These are phyloP conservation scores for Philhelius pedissequus DNA, from an alignment of 2,888 invertebrate species.

Conservation along the genomic window DNA sequence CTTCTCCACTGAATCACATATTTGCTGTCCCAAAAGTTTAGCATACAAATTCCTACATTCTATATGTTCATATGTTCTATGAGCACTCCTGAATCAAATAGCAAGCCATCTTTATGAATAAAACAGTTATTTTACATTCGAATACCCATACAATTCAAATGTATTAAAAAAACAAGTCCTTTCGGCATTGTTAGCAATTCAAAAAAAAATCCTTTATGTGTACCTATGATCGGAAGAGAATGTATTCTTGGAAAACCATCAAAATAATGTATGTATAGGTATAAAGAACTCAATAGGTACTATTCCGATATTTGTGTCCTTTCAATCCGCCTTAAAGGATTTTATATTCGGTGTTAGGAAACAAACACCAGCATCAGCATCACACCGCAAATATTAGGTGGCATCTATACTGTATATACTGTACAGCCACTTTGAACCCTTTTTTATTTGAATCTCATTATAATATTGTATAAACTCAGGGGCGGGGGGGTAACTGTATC, in stretches of 20 bases:
- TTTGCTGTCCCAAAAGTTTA: neutral
- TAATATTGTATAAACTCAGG: slow-evolving; percentile 36
- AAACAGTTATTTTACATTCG: neutral
- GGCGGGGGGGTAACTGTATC: slow-evolving; percentile 56
- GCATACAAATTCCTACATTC: neutral
- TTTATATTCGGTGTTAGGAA: slow-evolving; percentile 58
- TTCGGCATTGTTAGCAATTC: neutral
- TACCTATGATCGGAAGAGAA: neutral
- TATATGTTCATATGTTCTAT: neutral
- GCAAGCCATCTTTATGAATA: neutral
- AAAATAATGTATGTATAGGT: slow-evolving; percentile 42
- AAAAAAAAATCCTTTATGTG: neutral
- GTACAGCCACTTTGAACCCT: slow-evolving; percentile 61
- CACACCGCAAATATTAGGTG: slow-evolving; percentile 43
- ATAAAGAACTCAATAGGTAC: slow-evolving; percentile 32
- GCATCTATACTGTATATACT: too few relatives aligned
- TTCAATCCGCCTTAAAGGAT: slow-evolving; percentile 63
- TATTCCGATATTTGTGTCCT: slow-evolving; percentile 43
- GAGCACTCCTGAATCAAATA: neutral
- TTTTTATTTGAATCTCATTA: slow-evolving; percentile 68
- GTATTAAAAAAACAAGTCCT: neutral
- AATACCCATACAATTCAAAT: neutral
- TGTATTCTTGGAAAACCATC: slow-evolving; percentile 2
- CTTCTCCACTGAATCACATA: too few relatives aligned
- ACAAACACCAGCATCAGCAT: slow-evolving; percentile 7